Evolutionary conservation across 2,888 invertebrate genomes (phyloP).

Genomic region (Trissolcus brochymenae): DNA sequence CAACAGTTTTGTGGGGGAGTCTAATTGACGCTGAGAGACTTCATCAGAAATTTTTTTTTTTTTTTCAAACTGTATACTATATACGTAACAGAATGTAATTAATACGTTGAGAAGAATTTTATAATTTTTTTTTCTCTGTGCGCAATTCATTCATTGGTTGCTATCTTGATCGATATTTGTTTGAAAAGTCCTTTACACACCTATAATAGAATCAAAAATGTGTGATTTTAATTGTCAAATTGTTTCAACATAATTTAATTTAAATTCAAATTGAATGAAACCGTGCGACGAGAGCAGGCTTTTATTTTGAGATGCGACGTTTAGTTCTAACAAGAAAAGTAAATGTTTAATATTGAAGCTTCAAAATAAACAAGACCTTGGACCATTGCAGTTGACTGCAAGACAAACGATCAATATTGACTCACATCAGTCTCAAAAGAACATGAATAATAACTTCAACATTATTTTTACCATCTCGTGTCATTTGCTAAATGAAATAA

Average conservation of each 20-base stretch:
- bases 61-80: too few species aligned
- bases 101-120: conserved; percentile 45
- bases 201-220: not conserved
- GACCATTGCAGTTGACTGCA: conserved; percentile 21
- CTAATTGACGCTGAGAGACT: conserved; percentile 43
- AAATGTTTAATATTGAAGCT: conserved; percentile 33
- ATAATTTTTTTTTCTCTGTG: conserved; percentile 21
- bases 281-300: too few species aligned
- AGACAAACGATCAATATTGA: conserved; percentile 35
- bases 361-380: conserved; percentile 31
- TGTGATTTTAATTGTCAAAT: too few species aligned
- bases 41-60: conserved; percentile 35
- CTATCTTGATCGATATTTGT: not conserved
- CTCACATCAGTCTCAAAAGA: not conserved
- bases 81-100: conserved; percentile 46
- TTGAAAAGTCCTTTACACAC: not conserved
- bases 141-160: conserved; percentile 19
- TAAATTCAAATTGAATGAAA: too few species aligned
- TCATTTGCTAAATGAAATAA: not conserved
- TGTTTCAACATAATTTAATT: too few species aligned
- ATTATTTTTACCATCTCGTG: too few species aligned
- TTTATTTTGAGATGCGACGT: conserved; percentile 8
- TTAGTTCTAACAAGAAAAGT: conserved; percentile 22
- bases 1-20: conserved; percentile 55
- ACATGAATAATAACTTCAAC: too few species aligned